These are phyloP conservation scores for Hyperopisus bebe DNA, from an alignment of 2,113 vertebrate genomes.

Conservation along the genomic window DNA sequence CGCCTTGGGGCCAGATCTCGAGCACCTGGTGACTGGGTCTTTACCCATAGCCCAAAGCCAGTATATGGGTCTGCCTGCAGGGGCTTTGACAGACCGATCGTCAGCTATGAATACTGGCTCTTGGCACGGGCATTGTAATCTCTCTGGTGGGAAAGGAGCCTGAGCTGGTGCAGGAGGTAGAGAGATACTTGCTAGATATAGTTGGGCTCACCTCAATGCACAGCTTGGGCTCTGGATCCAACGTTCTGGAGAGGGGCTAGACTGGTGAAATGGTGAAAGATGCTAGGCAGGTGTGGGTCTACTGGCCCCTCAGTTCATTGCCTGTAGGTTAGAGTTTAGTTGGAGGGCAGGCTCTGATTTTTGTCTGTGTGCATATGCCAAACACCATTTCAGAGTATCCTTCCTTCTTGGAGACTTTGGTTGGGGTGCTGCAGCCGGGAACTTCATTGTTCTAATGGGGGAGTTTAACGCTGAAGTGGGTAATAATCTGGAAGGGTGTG, in stretches of 20 bases:
- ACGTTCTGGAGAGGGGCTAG: background rate
- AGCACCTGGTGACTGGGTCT: background rate
- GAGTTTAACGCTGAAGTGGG: background rate
- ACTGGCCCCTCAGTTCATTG: background rate
- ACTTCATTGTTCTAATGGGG: background rate
- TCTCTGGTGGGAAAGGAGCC: background rate
- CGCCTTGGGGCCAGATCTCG: background rate
- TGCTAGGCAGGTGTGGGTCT: background rate
- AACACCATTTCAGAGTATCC: background rate
- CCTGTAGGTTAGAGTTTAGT: background rate
- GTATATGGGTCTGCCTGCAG: background rate
- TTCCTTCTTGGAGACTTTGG: background rate
- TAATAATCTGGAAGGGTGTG: background rate
- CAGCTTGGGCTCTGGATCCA: background rate
- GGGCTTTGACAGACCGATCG: background rate
- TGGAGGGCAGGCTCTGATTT: background rate
- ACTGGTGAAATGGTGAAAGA: background rate
- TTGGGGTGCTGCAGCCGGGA: background rate
- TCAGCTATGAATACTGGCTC: background rate
- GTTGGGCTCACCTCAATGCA: background rate
- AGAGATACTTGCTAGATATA: background rate
- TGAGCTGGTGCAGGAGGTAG: background rate
- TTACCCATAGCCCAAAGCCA: background rate
- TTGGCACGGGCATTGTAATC: background rate
- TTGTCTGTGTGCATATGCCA: background rate